phyloP scores from a whole-genome alignment of 2,113 vertebrate species.

The Sisor rabdophorus region DNA sequence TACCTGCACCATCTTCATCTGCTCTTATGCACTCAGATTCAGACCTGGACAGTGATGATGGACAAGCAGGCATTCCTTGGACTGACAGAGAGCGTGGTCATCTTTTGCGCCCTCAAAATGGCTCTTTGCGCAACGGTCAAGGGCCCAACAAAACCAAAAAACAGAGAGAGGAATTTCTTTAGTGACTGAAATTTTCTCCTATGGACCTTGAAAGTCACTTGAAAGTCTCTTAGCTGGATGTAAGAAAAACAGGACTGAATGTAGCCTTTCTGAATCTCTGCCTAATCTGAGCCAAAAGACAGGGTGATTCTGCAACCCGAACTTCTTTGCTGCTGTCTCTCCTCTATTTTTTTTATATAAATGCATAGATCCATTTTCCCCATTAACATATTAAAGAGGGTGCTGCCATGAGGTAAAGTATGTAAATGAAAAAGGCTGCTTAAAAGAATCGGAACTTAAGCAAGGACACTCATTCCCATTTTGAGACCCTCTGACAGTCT shows the following conservation, averaged over 20 bases:
- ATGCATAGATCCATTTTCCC: conserved; percentile 45
- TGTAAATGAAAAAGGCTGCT: conserved; percentile 18
- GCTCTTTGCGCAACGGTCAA: conserved; percentile 87
- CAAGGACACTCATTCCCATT: conserved; percentile 7
- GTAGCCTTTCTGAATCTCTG: conserved; percentile 47
- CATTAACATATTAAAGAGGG: conserved; percentile 57
- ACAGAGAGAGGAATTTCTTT: conserved; percentile 74
- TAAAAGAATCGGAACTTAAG: conserved; percentile 23
- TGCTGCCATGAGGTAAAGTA: not conserved
- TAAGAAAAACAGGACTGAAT: conserved; percentile 39
- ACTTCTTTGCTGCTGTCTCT: conserved; percentile 24
- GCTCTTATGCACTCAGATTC: conserved; percentile 97
- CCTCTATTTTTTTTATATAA: not conserved
- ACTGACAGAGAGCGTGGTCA: conserved; percentile 89
- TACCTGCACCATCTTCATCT: conserved; percentile 76
- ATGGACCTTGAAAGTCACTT: conserved; percentile 47
- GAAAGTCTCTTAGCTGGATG: not conserved
- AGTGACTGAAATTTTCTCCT: conserved; percentile 50
- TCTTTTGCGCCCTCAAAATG: conserved; percentile 86
- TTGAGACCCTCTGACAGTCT: conserved; percentile 39
- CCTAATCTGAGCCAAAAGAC: conserved; percentile 59
- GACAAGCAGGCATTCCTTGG: conserved; percentile 79
- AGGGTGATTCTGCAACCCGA: conserved; percentile 25
- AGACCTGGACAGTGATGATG: conserved; percentile 91
- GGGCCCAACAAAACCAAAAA: conserved; percentile 76